Base-by-base conservation (phyloP, 2,888 invertebrate genomes). In the Sympetrum striolatum region DNA sequence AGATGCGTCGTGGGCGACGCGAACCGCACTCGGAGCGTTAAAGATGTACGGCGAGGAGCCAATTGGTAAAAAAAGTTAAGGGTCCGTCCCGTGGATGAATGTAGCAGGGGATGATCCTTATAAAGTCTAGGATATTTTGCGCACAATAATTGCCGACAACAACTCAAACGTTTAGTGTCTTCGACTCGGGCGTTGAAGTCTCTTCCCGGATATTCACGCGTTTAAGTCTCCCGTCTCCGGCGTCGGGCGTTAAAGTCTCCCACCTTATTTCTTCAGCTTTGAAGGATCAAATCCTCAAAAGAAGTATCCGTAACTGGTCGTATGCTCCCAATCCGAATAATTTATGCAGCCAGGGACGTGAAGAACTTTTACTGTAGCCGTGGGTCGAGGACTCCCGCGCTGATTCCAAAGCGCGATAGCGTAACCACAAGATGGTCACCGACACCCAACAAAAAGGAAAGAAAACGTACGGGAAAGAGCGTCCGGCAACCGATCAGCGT, bases 361-460 rank as follows among this genome's bases (percentile, higher is more conserved):
- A 25, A 10, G 80, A 80, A 37, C n/a, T 39, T 14, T 39, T 37
- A n/a, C 44, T 44, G 44, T 44, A 44, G 44, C 44, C 44, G 4
- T 44, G 44, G 39, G 39, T 22, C 80, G 81, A 15, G 44, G 37
- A 64, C 60, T 39, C 31, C 58, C 53, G 64, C 37, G 86, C 81
- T 58, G 37, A 58, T 60, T 60, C 58, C 37, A 82, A 53, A 14
- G 18, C 31, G 31, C 58, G 58, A 58, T 35, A 82, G 58, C 60
- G 86, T 60, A 64, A 86, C 86, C 60, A 64, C 86, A 64, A 60
- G 60, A 73, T 86, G 64, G 86, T 37, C 86, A 60, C 82, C 25
- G 82, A 82, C 82, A 58, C 60, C 86, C 86, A 60, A 48, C 53
- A n/a, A 60, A 35, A 86, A n/a, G 60, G 60, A 82, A 82, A 82